Evolutionary conservation across 1,140 invertebrate genomes (phyloP).

Genomic region (Drosophila pallidifrons): DNA sequence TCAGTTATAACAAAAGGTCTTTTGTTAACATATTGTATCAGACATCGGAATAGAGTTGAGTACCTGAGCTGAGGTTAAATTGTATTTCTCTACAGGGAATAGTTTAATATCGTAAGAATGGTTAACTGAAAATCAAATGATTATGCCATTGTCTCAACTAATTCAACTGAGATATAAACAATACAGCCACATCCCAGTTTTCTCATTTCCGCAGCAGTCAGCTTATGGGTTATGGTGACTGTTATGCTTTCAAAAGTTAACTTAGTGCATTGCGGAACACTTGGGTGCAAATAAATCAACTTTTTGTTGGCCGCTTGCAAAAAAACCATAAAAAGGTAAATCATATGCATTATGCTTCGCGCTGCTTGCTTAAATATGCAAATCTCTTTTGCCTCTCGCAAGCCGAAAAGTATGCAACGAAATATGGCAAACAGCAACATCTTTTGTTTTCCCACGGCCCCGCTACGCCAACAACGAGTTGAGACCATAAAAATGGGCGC

Average conservation of each 20-base stretch:
- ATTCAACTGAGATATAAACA: background rate
- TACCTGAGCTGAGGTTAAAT: no score
- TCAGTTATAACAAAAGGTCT: no score
- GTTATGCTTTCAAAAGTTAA: slow-evolving; percentile 31
- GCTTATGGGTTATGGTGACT: slow-evolving; percentile 19
- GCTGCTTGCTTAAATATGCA: slow-evolving; percentile 65
- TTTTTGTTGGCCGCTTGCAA: slow-evolving; percentile 47
- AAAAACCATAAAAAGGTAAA: slow-evolving; percentile 32
- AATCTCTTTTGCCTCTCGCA: slow-evolving; percentile 53
- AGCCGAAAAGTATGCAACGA: slow-evolving; percentile 53
- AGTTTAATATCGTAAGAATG: no score
- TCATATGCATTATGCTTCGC: slow-evolving; percentile 50
- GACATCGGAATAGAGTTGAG: no score
- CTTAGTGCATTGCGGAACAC: slow-evolving; percentile 33
- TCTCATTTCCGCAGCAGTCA: slow-evolving; percentile 3
- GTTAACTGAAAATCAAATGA: background rate
- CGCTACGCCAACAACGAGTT: slow-evolving; percentile 14
- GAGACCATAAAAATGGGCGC: slow-evolving; percentile 47
- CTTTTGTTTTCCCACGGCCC: slow-evolving; percentile 68
- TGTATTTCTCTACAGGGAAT: no score
- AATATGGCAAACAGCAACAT: slow-evolving; percentile 63
- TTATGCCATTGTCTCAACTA: background rate
- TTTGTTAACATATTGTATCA: no score
- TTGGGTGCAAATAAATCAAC: slow-evolving; percentile 56
- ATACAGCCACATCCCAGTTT: slow-evolving; percentile 4